Evolutionary conservation across 2,797 vertebrate genomes (phyloP).

Genomic region (Staurois parvus): DNA sequence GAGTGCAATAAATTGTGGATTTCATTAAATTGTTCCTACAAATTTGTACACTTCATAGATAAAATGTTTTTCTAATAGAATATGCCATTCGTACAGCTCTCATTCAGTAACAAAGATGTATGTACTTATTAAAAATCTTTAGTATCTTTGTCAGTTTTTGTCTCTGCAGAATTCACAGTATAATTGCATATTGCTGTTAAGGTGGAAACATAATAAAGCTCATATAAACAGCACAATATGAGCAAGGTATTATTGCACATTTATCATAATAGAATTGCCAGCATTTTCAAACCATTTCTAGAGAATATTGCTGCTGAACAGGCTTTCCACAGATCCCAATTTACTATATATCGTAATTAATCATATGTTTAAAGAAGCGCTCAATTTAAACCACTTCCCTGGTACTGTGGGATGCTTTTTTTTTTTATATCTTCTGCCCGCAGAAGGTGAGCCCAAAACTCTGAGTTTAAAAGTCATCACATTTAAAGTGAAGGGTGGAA

Average conservation of each 20-base stretch:
- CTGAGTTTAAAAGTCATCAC: too few species aligned
- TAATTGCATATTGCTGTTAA: background rate
- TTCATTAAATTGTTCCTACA: background rate
- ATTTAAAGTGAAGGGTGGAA: too few species aligned
- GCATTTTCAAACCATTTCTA: too few species aligned
- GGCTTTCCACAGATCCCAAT: background rate
- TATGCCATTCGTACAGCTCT: background rate
- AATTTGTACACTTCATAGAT: background rate
- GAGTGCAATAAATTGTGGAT: conserved; percentile 5
- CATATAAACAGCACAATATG: background rate
- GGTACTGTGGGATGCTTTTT: too few species aligned
- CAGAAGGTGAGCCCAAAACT: too few species aligned
- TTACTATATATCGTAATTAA: too few species aligned
- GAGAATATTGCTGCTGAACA: background rate
- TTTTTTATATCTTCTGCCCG: too few species aligned
- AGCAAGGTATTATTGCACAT: background rate
- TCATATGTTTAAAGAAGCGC: too few species aligned
- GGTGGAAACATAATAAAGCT: background rate
- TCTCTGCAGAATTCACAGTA: conserved; percentile 1
- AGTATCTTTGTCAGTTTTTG: background rate
- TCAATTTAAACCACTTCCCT: too few species aligned
- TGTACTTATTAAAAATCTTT: background rate
- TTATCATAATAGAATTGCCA: background rate
- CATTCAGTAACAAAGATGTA: conserved; percentile 24
- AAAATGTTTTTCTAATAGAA: background rate